Percentiles rank a stretch among this genome's conserved stretches.
These are phyloP conservation scores for Muscicapa striata DNA, from an alignment of 2,797 vertebrate species.

Conservation along the genomic window DNA sequence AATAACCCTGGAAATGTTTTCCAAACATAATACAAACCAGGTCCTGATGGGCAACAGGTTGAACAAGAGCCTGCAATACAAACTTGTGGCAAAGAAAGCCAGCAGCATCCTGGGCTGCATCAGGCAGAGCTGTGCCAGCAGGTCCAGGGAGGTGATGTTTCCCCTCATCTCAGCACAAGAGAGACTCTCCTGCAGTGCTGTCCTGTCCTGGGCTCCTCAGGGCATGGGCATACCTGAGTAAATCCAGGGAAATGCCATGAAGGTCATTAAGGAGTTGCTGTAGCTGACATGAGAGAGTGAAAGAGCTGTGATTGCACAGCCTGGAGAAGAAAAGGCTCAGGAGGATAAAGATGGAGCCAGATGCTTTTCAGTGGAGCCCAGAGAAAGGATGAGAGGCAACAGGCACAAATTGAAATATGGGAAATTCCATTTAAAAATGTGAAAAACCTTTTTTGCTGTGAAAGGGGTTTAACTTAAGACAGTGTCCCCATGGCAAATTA, in stretches of 20 bases:
- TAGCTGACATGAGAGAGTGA: neutral
- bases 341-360: neutral
- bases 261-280: neutral
- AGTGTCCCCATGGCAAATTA: rapidly evolving
- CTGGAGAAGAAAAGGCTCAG: neutral
- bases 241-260: neutral
- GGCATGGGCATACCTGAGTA: neutral
- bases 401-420: neutral
- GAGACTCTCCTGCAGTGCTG: neutral
- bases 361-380: neutral
- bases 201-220: neutral
- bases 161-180: neutral
- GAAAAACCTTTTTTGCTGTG: neutral
- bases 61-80: neutral
- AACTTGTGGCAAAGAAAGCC: neutral
- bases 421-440: neutral
- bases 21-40: neutral
- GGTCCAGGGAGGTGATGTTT: neutral
- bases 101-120: neutral
- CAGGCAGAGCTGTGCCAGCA: neutral
- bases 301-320: neutral
- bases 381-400: neutral
- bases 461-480: neutral
- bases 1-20: neutral
- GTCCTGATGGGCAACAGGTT: neutral